Evolutionary conservation across 2,797 vertebrate genomes (phyloP), one percentile per base, ranked within the genome.

Genomic region (Gallinago solitaria): DNA sequence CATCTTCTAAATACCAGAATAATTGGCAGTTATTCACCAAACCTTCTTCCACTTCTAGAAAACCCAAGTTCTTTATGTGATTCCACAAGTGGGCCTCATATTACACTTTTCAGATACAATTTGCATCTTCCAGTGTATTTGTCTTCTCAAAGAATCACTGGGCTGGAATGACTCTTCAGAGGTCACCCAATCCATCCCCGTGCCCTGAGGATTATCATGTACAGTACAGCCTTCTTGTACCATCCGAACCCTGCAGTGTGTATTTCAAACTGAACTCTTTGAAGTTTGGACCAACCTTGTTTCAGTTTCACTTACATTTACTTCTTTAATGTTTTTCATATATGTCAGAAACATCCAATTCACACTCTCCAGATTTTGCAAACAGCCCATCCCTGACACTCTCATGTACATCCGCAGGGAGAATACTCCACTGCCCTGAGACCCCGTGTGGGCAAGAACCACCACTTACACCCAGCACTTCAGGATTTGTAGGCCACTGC

Each of bases 141-240:
- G 83, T 80, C 91, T 96, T 93, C 83, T 95, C 56, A 87, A 28
- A 93, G 93, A 96, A 87, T 71, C 95, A 68, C 71, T 90, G 92
- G 92, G 71, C 89, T 80, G 95, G 81, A 97, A 95, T 71, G 89
- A 93, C 75, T 61, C 67, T 59, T 39, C 45, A 74, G 95, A 96
- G 93, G 90, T 97, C 95, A 96, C 83, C 60, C 74, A 94, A 96
- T 83, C 90, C 11, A 0, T n/a, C n/a, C 75, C 48, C 0, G 0
- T 85, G 90, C 95, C 95, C 95, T 28, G 81, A 83, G 96, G 92
- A 85, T 33, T 37, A 51, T 53, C 12, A 1, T 13, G 78, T 73
- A 77, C 83, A 85, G 75, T 25, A 30, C 83, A 68, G 39, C 54
- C 74, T 50, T 67, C 88, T 56, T 20, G 47, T 68, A 68, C 21